Evolutionary conservation across 2,797 vertebrate species (phyloP), one percentile per base, ranked within the genome.

Genomic region (Falco berigora): DNA sequence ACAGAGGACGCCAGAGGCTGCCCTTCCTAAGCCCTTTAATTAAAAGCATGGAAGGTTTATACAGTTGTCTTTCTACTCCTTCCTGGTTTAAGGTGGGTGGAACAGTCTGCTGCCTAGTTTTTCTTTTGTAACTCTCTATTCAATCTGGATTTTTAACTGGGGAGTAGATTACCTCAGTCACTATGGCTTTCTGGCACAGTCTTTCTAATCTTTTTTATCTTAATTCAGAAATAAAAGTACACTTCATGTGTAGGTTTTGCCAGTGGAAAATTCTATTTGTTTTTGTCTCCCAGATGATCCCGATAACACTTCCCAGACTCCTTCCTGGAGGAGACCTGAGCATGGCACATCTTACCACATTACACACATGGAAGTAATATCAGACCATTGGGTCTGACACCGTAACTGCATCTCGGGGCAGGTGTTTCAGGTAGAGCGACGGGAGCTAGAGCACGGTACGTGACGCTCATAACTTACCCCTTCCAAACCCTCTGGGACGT

Each of bases 371-470:
- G 72, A 56, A 69, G 40, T 20, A 16, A 5, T 3, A 27, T 18
- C 63, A 38, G 2, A 86, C 46, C 18, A 13, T 14, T 32, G 22
- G 25, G 28, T 55, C 63, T 55, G 72, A 30, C 1, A 2, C 55
- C 17, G 15, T 7, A 22, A 8, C 20, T 34, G 40, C 44, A 15
- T 12, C 53, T 27, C 0, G 1, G 32, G 61, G 46, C 62, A 38
- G 47, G 18, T 2, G 12, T 23, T 53, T 20, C 22, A 15, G 0
- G 8, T 4, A 15, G n/a, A 67, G 30, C 28, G 30, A 27, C 1
- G 20, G 67, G 14, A 69, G 8, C 44, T 8, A 14, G 23, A 56
- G 47, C 49, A 27, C 4, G 10, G 42, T 12, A 56, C 1, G 0
- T 5, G 49, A 20, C 6, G 38, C 20, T 77, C 8, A 12, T 17